Conservation (phyloP, 92 coral and sea anemone genomes). For the Phymanthus crucifer region DNA sequence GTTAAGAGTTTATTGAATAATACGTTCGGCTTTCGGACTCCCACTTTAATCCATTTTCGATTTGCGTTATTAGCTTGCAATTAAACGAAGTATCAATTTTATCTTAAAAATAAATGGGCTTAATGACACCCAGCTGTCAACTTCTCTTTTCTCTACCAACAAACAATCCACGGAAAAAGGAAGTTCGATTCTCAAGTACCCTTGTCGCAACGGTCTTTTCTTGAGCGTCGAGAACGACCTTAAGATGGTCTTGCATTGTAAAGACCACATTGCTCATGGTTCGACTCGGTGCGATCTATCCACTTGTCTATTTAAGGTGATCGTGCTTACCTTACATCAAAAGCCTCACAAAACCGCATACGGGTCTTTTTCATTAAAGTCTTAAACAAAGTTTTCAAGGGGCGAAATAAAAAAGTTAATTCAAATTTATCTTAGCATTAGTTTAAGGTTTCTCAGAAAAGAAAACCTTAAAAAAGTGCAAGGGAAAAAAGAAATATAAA, state of each 20-base stretch:
- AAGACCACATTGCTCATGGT: neutral
- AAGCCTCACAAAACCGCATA: neutral
- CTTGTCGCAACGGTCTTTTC: neutral
- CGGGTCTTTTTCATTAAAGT: neutral
- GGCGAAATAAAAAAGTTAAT: neutral
- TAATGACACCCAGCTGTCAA: conserved; percentile 51
- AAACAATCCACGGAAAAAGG: conserved; percentile 22
- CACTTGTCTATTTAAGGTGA: conserved; percentile 3
- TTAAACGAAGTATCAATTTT: conserved; percentile 40
- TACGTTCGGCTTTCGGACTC: neutral
- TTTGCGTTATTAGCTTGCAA: conserved; percentile 42
- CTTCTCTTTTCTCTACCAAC: conserved; percentile 6
- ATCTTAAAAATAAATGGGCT: conserved; percentile 33
- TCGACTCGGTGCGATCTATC: neutral
- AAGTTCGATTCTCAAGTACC: neutral
- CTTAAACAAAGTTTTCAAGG: neutral
- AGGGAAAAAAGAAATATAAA: conserved; percentile 42
- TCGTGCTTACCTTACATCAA: neutral
- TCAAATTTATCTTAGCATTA: neutral
- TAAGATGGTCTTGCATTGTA: neutral
- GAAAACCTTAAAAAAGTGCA: neutral
- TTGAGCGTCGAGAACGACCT: neutral
- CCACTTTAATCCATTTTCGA: conserved; percentile 17
- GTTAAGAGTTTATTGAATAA: neutral
- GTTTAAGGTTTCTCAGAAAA: neutral